These are phyloP conservation scores for Zaprionus capensis DNA, from an alignment of 1,140 invertebrate species.

Conservation along the genomic window DNA sequence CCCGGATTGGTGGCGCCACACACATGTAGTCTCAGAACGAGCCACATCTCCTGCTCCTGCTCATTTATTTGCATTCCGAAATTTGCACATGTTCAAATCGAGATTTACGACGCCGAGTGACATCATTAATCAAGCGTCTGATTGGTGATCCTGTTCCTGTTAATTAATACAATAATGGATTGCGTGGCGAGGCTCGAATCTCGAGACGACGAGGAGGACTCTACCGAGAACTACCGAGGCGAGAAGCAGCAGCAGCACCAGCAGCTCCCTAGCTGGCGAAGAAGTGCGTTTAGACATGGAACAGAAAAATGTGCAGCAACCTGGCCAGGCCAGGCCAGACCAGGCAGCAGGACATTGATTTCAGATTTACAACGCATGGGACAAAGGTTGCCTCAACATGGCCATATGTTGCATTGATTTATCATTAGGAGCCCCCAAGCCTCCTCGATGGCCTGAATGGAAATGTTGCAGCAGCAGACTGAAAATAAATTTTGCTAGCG, in stretches of 20 bases:
- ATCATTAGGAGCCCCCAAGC: conserved; percentile 58
- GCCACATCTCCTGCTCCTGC: conserved; percentile 48
- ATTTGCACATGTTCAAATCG: conserved; percentile 84
- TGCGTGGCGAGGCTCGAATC: conserved; percentile 54
- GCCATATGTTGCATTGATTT: conserved; percentile 81
- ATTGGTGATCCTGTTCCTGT: conserved; percentile 85
- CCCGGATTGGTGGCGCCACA: conserved; percentile 63
- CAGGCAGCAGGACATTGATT: conserved; percentile 64
- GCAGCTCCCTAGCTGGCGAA: conserved; percentile 9
- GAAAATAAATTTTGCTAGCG: conserved; percentile 48
- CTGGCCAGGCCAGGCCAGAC: background rate
- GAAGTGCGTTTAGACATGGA: conserved; percentile 43
- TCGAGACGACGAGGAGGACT: conserved; percentile 27
- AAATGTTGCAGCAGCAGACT: conserved; percentile 60
- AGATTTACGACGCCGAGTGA: conserved; percentile 84
- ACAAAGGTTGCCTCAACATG: conserved; percentile 68
- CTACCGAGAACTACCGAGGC: no score
- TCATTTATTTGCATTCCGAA: conserved; percentile 78
- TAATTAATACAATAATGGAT: conserved; percentile 85
- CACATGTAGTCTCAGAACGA: conserved; percentile 59
- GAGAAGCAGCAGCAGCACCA: no score
- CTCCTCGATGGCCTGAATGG: conserved; percentile 48
- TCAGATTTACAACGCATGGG: conserved; percentile 75
- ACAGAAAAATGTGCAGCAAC: conserved; percentile 33
- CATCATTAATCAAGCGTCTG: conserved; percentile 85